A percentile compares a stretch with the other conserved stretches of the same genome.
Evolutionary conservation across 2,888 invertebrate species (phyloP).

Genomic region (Diarsia brunnea): DNA sequence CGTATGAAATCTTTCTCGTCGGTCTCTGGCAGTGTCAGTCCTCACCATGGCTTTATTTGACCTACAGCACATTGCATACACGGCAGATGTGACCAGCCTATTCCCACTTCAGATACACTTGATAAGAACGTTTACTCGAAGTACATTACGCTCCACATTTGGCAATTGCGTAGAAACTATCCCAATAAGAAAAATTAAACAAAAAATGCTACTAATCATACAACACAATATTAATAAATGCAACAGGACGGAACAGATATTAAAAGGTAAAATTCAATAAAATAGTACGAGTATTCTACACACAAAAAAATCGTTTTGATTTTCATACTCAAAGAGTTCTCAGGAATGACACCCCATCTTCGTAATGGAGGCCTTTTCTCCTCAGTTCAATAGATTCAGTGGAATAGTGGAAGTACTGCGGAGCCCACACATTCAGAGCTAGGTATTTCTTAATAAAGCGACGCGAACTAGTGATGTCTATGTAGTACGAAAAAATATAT

Average conservation of each 20-base stretch:
- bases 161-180: background rate
- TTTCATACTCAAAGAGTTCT: conserved; percentile 4
- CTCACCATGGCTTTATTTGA: background rate
- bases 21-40: no score
- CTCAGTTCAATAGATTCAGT: conserved; percentile 46
- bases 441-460: conserved; percentile 60
- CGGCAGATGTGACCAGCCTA: background rate
- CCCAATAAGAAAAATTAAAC: no score
- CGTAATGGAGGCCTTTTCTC: conserved; percentile 39
- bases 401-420: conserved; percentile 16
- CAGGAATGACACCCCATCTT: conserved; percentile 35
- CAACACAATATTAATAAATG: no score
- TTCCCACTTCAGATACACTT: no score
- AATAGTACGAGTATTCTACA: background rate
- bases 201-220: no score
- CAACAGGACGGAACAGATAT: no score
- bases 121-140: background rate
- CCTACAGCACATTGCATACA: background rate
- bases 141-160: background rate
- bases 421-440: conserved; percentile 4
- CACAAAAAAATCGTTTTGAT: background rate
- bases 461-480: background rate
- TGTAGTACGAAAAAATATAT: no score
- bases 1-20: background rate
- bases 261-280: background rate